Conservation (phyloP, 1,140 invertebrate species). For the Brachionus rubens region DNA sequence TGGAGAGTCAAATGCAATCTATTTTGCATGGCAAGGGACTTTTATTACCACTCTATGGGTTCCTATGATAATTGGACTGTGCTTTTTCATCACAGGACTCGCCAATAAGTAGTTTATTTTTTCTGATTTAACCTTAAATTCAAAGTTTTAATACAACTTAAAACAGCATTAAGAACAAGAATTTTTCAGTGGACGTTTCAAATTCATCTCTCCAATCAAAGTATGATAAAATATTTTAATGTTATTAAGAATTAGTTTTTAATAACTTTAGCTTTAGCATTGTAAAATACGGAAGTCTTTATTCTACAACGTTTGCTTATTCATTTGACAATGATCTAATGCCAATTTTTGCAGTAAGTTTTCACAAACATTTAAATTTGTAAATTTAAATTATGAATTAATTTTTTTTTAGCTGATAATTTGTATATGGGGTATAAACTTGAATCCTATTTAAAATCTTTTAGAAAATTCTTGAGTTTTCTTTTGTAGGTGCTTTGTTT, state of each 20-base stretch:
- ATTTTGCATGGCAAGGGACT: slow-evolving; percentile 90
- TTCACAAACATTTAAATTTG: background rate
- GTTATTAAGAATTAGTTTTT: slow-evolving; percentile 9
- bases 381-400: background rate
- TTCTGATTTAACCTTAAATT: too few species aligned
- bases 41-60: slow-evolving; percentile 87
- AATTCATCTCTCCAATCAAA: background rate
- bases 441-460: background rate
- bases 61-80: slow-evolving; percentile 58
- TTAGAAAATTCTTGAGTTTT: background rate
- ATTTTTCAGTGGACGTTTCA: background rate
- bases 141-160: too few species aligned
- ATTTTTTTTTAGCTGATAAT: slow-evolving; percentile 51
- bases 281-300: slow-evolving; percentile 5
- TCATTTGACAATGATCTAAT: slow-evolving; percentile 58
- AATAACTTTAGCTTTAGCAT: background rate
- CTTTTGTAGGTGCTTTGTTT: slow-evolving; percentile 54
- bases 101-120: slow-evolving; percentile 47
- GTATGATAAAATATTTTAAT: slow-evolving; percentile 23
- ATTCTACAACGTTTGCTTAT: slow-evolving; percentile 47
- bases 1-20: slow-evolving; percentile 75
- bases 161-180: too few species aligned
- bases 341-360: slow-evolving; percentile 55
- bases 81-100: slow-evolving; percentile 51
- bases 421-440: slow-evolving; percentile 54